Percentiles rank a stretch among this genome's conserved stretches.
phyloP scores from a whole-genome alignment of 2,888 invertebrate species.

The Drosophila melanocephala region DNA sequence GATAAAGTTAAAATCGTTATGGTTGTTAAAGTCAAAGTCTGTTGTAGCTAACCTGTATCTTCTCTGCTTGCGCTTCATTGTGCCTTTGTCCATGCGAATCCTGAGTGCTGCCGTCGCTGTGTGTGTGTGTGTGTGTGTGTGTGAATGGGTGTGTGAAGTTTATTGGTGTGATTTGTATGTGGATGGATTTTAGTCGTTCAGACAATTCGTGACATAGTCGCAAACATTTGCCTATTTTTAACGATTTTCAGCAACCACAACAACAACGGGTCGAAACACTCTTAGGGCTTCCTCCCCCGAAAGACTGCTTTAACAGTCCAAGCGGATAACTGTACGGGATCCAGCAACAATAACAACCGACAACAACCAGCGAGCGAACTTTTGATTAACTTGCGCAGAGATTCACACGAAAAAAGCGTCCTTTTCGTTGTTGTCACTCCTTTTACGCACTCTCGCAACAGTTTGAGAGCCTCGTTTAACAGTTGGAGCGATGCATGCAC shows the following conservation, averaged over 20 bases:
- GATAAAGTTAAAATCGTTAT: background rate
- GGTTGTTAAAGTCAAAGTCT: background rate
- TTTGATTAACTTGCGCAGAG: constrained; percentile 2
- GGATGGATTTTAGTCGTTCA: constrained; percentile 29
- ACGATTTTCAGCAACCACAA: constrained; percentile 66
- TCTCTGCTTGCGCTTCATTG: constrained; percentile 87
- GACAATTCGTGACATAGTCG: constrained; percentile 71
- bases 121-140: constrained; percentile 5
- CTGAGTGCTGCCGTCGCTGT: constrained; percentile 43
- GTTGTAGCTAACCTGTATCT: constrained; percentile 86
- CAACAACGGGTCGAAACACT: constrained; percentile 51
- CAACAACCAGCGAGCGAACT: constrained; percentile 1
- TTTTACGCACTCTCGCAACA: constrained; percentile 20
- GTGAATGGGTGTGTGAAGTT: background rate
- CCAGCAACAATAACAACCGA: constrained; percentile 25
- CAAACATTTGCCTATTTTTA: constrained; percentile 61
- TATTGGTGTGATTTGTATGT: background rate
- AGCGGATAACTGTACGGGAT: constrained; percentile 63
- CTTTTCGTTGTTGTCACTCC: constrained; percentile 19
- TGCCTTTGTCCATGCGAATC: constrained; percentile 84
- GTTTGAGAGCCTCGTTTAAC: constrained; percentile 22
- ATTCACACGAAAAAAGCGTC: constrained; percentile 4
- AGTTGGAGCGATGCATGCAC: constrained; percentile 34
- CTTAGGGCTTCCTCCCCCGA: constrained; percentile 63
- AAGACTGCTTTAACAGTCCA: constrained; percentile 22